Evolutionary conservation across 2,113 vertebrate genomes (phyloP), one percentile per base, ranked within the genome.

Genomic region (Nothoprocta pentlandii): DNA sequence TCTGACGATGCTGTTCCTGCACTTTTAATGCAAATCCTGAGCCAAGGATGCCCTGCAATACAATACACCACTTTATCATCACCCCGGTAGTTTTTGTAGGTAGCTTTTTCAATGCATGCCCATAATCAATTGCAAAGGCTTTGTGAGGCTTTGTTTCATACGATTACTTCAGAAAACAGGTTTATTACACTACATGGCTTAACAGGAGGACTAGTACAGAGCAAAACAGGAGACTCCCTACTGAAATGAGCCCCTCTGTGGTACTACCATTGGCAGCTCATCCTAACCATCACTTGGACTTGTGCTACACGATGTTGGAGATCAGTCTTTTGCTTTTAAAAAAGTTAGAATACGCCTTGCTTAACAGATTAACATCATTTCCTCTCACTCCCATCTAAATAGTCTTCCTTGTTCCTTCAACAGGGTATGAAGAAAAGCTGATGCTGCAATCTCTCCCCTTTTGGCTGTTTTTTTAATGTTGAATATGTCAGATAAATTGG

Each of bases 11-110:
- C 95, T 99, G 99, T 95, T 99, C 99, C 96, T 99, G 99, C 46
- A 99, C 99, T 97, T 99, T 99, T 93, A 99, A 96, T 54, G 99
- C 99, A 71, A 99, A 99, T 92, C 99, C 99, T 30, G 99, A 99
- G 79, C 99, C 99, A 96, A 99, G 98, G 96, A 99, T 99, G 47
- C 99, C 99, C 99, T 99, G 97, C 59, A 97, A 97, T 68, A 67
- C 81, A 97, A 74, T 14, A 77, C 1, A 56, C 53, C 5, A 69
- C 44, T 87, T 89, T 80, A 78, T 85, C 32, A 54, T 7, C 36
- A 71, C 2, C 15, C 56, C 70, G 71, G 32, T 12, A 71, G 5
- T 34, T 75, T 93, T 49, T 23, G 21, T 49, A 22, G 49, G 21
- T 49, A 9, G 10, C 22, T 49, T 21, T 49, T 89, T 58, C 34